Evolutionary conservation across 23 tunicate species (phyloP), one percentile per base, ranked within the genome.

Genomic region (Trididemnum miniatum): DNA sequence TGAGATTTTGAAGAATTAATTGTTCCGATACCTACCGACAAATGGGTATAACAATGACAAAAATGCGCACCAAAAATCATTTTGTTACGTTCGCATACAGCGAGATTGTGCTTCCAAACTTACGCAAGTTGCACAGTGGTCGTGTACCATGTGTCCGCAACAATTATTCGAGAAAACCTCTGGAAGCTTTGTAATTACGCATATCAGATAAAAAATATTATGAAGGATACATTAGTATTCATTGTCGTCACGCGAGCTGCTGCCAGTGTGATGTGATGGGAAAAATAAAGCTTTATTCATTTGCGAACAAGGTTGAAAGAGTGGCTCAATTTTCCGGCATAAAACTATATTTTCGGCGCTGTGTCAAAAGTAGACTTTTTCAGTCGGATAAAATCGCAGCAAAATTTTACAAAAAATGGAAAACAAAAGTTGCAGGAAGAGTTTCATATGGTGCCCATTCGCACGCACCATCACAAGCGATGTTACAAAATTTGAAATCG

Each of bases 401-500:
- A 12, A 3, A 22, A 3, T 62, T 62, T 3, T 12, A 12, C 67
- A 5, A 62, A 62, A 22, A 62, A 62, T 62, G 15, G 29, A 3
- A 20, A 62, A 22, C 5, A 22, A 62, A 62, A 62, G 5, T 5
- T 12, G 25, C 67, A 26, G 25, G 3, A 3, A 3, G 25, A 62
- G 26, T 62, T 20, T 64, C 20, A 33, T 63, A 64, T 64, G 84
- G 84, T 26, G 50, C 75, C 1, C 44, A 64, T 34, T 64, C 52
- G 65, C 34, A 35, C 31, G 75, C 36, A 5, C 84, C 74, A 34
- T 59, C 35, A 18, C 28, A 80, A 65, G 84, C 71, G 0, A 28
- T 38, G 22, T 29, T 64, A 39, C 74, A 1, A 28, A 80, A 64
- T 31, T 28, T 80, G 0, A 65, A 80, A 65, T 29, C 51, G 24